A percentile compares a stretch with the other conserved stretches of the same genome.
phyloP scores from a whole-genome alignment of 2,797 vertebrate species.

The Protosalanx chinensis region DNA sequence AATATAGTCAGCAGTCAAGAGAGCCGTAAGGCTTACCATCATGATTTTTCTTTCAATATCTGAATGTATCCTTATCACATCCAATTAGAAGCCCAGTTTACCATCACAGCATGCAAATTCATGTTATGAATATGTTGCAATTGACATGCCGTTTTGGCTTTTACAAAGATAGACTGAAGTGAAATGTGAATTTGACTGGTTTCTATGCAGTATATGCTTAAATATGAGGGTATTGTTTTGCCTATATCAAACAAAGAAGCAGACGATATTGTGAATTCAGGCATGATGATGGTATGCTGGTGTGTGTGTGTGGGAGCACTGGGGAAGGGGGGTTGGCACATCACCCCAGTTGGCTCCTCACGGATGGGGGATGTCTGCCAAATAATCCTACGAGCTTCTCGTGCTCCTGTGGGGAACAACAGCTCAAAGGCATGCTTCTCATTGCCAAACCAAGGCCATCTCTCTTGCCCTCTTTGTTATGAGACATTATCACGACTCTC shows the following conservation, averaged over 20 bases:
- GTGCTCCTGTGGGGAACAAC: background rate
- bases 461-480: slow-evolving; percentile 33
- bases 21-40: background rate
- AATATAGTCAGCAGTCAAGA: background rate
- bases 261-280: background rate
- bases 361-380: background rate
- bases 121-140: background rate
- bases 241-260: background rate
- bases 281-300: background rate
- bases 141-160: background rate
- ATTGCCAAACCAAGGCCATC: slow-evolving; percentile 4
- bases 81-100: too few species aligned
- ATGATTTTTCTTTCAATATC: background rate
- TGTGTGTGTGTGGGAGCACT: background rate
- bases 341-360: background rate
- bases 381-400: background rate
- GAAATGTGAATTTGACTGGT: background rate
- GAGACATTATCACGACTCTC: slow-evolving; percentile 22
- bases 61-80: background rate
- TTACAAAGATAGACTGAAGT: background rate
- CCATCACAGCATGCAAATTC: background rate
- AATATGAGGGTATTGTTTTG: background rate
- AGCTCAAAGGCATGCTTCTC: slow-evolving; percentile 3
- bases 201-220: background rate
- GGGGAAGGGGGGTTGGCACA: background rate